A percentile compares a stretch with the other conserved stretches of the same genome.
phyloP scores from a whole-genome alignment of 2,888 invertebrate genomes.

The Tipula unca region DNA sequence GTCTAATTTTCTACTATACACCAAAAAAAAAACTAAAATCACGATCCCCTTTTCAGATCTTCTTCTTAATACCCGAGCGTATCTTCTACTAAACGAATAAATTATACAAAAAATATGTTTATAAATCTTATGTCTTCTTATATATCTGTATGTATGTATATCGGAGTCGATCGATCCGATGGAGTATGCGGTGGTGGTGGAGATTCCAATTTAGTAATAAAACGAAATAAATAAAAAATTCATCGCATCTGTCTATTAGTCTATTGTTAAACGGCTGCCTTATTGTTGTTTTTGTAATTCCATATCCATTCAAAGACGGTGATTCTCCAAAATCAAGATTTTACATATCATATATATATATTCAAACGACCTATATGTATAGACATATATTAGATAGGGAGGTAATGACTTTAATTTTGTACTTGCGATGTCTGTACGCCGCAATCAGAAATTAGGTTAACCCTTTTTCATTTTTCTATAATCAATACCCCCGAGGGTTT shows the following conservation, averaged over 20 bases:
- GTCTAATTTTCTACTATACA: not conserved
- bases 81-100: not conserved
- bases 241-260: not conserved
- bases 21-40: not conserved
- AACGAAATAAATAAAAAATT: not conserved
- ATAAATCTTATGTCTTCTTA: not conserved
- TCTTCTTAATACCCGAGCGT: not conserved
- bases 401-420: constrained; percentile 2
- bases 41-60: not conserved
- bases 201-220: not conserved
- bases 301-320: not conserved
- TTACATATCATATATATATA: not conserved
- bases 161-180: not conserved
- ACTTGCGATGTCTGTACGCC: not conserved
- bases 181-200: not conserved
- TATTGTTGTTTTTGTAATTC: not conserved
- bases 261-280: not conserved
- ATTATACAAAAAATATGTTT: not conserved
- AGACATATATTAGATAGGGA: no score
- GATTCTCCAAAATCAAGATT: not conserved
- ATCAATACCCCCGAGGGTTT: not conserved
- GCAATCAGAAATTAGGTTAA: not conserved
- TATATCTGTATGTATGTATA: not conserved
- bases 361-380: not conserved
- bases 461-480: not conserved